Base-by-base conservation (phyloP, 2,113 vertebrate genomes). In the Takifugu flavidus region DNA sequence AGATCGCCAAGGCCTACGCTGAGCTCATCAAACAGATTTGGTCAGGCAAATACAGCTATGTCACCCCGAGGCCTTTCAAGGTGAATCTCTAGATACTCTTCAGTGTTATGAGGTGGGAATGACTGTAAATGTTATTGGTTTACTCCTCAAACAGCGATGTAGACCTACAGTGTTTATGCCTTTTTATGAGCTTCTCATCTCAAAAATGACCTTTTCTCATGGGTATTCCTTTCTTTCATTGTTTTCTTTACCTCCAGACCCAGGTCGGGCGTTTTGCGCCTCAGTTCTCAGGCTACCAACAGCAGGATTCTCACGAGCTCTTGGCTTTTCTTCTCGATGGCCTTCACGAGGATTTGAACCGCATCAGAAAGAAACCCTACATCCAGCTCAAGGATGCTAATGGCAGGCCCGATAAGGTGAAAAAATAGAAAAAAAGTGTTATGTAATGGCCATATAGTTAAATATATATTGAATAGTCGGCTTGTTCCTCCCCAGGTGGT, bases 281-380 rank as follows among this genome's bases (percentile, higher is more conserved):
- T 10, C 97, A 99, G 44, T 99, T 99, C 84, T 99, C 97, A 60
- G 97, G 97, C 54, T 99, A 99, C 90, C 97, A 98, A 64, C 97
- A 98, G 76, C 97, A 99, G 87, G 97, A 99, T 79, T 99, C 95
- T 71, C 97, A 99, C 45, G 97, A 99, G 84, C 90, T 99, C 2
- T 82, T 99, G 76, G 97, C 97, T 76, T 99, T 99, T 79, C 93
- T 99, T n/a, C 86, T 99, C 70, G 97, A 99, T 64, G 97, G 97
- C 42, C 90, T 99, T 63, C 97, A 99, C 43, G 97, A 99, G 56
- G 97, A 99, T 89, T 89, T 99, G 74, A 99, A 99, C 89, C 92
- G 97, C 79, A 99, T 99, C 89, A 92, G 96, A 75, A 97, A 97
- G 90, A 99, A 99, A 87, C 96, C 97, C 65, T 99, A 99, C 75